Conservation (phyloP, 2,797 vertebrate genomes). For the Balearica regulorum region DNA sequence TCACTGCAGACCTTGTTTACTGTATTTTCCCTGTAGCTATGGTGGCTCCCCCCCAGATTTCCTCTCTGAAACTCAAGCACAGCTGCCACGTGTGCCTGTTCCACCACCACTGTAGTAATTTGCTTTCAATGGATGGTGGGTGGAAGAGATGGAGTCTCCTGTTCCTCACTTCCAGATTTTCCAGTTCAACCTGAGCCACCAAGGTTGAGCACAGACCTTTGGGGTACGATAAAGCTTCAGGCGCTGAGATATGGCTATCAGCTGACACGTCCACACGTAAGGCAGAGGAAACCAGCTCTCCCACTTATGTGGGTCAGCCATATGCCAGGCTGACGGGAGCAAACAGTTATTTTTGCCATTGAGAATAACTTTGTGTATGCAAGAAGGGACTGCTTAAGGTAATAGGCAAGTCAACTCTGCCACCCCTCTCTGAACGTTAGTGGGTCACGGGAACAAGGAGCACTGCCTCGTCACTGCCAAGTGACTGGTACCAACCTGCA, state of each 20-base stretch:
- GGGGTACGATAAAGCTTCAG: background rate
- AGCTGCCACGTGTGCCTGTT: background rate
- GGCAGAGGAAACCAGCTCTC: background rate
- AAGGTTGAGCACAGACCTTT: background rate
- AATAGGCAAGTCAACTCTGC: background rate
- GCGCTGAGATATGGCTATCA: background rate
- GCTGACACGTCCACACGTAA: background rate
- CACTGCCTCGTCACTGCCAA: background rate
- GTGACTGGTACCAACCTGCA: constrained; percentile 81
- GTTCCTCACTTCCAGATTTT: background rate
- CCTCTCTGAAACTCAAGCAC: background rate
- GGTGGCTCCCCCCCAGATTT: background rate
- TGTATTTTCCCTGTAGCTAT: background rate
- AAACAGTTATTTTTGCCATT: background rate
- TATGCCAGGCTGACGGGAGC: background rate
- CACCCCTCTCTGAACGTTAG: background rate
- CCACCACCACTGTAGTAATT: background rate
- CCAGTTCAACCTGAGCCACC: background rate
- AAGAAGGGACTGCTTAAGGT: background rate
- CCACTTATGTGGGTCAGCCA: background rate
- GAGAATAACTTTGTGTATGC: background rate
- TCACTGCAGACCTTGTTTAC: background rate
- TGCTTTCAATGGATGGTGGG: background rate
- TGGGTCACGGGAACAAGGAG: background rate
- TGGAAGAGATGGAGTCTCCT: background rate